Evolutionary conservation across 2,113 vertebrate species (phyloP), one percentile per base, ranked within the genome.

Genomic region (Trinectes maculatus): DNA sequence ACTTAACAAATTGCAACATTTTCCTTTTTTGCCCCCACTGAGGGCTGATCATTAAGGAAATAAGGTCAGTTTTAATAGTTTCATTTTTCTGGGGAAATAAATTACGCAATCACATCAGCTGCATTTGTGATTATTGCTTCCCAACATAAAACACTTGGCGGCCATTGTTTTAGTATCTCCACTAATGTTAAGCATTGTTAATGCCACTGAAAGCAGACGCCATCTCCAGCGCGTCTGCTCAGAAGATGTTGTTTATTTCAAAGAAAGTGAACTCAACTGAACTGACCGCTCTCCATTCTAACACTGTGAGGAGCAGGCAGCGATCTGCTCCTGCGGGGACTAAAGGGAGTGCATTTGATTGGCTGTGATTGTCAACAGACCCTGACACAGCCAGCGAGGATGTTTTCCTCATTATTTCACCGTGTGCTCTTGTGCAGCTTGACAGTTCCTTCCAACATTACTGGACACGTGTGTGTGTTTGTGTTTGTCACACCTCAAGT

Each of bases 91-190:
- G 1, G 8, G 31, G 4, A 55, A 60, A 31, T 71, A 49, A 74
- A 77, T 66, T 9, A 67, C 49, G 44, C 26, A 18, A 71, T 46
- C 42, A 28, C 61, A 52, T 74, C 58, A 71, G 68, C 70, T 67
- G 70, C 26, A 78, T 78, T 67, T 22, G 21, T 71, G 70, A 78
- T 74, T 63, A 68, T 42, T 63, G 53, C 55, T 37, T 70, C 26
- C 26, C 19, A 29, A 49, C 22, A 51, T 54, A 58, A 79, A 75
- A 60, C 3, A 24, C 34, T 44, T 75, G 59, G 58, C 24, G 52
- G 57, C 46, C 11, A 40, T 59, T 25, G 43, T 63, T 62, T 66
- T 10, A 70, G 44, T 10, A 12, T 48, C 51, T 60, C 44, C 11
- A 55, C 54, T 39, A 46, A 5, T 5, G 21, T 46, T 70, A 33